Percentiles rank a stretch among this genome's conserved stretches.
phyloP scores from a whole-genome alignment of 2,888 invertebrate species.

The Altica lythri region DNA sequence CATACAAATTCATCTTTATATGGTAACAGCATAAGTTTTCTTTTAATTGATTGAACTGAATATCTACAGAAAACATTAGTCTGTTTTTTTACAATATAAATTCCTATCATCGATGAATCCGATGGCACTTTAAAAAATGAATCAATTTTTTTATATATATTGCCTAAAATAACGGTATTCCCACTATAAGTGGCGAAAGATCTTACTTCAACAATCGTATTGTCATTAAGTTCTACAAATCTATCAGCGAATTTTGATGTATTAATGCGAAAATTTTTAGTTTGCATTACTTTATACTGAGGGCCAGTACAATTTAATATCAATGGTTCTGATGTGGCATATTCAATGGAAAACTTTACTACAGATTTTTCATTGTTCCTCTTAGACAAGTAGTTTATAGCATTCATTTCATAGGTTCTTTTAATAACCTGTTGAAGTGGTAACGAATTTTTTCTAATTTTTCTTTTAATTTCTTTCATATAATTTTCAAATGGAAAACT shows the following conservation, averaged over 20 bases:
- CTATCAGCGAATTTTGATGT: neutral
- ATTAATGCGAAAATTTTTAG: neutral
- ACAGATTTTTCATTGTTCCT: no score
- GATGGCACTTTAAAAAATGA: neutral
- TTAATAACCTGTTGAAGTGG: conserved; percentile 1
- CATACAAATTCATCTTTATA: neutral
- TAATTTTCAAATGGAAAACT: conserved; percentile 14
- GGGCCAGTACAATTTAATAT: neutral
- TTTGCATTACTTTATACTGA: neutral
- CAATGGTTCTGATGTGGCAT: neutral
- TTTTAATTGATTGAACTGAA: neutral
- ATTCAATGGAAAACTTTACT: neutral
- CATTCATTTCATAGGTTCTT: neutral
- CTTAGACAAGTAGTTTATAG: no score
- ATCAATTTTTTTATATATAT: neutral
- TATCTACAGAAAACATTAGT: neutral
- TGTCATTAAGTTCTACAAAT: neutral
- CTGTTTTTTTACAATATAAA: neutral
- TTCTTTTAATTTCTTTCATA: conserved; percentile 5
- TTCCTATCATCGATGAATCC: neutral
- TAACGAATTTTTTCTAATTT: conserved; percentile 8
- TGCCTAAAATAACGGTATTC: neutral
- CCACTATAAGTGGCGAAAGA: neutral
- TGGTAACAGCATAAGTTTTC: neutral
- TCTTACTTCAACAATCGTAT: neutral